Evolutionary conservation across 1,140 invertebrate species (phyloP).

Genomic region (Anagrus nilaparvatae): DNA sequence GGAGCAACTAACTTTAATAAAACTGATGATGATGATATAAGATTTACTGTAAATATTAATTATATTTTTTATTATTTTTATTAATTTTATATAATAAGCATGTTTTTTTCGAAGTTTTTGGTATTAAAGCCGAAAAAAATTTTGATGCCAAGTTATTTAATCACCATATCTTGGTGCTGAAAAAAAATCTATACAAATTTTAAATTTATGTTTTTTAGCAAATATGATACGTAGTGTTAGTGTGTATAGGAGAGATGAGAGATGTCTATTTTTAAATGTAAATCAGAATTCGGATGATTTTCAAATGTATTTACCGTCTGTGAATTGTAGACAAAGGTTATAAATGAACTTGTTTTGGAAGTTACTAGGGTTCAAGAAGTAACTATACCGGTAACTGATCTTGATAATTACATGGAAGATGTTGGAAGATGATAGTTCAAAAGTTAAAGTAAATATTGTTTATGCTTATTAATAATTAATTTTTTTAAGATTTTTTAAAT

Average conservation of each 20-base stretch:
- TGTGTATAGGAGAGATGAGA: constrained; percentile 90
- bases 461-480: neutral
- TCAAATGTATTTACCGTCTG: constrained; percentile 95
- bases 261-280: constrained; percentile 94
- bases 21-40: constrained; percentile 61
- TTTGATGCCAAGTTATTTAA: constrained; percentile 90
- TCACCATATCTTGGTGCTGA: constrained; percentile 88
- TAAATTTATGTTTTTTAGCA: constrained; percentile 76
- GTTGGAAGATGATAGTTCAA: constrained; percentile 60
- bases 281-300: constrained; percentile 98
- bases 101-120: constrained; percentile 51
- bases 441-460: constrained; percentile 39
- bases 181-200: constrained; percentile 80
- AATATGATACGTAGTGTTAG: constrained; percentile 89
- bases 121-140: constrained; percentile 90
- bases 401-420: constrained; percentile 62
- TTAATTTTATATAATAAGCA: constrained; percentile 2
- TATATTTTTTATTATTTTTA: constrained; percentile 17
- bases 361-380: constrained; percentile 79
- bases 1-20: constrained; percentile 73
- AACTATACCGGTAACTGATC: constrained; percentile 70
- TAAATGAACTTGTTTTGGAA: constrained; percentile 70
- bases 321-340: constrained; percentile 71
- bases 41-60: constrained; percentile 71
- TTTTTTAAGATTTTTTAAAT: neutral